Evolutionary conservation across 2,888 invertebrate species (phyloP), one percentile per base, ranked within the genome.

Genomic region (Archips crataeganus): DNA sequence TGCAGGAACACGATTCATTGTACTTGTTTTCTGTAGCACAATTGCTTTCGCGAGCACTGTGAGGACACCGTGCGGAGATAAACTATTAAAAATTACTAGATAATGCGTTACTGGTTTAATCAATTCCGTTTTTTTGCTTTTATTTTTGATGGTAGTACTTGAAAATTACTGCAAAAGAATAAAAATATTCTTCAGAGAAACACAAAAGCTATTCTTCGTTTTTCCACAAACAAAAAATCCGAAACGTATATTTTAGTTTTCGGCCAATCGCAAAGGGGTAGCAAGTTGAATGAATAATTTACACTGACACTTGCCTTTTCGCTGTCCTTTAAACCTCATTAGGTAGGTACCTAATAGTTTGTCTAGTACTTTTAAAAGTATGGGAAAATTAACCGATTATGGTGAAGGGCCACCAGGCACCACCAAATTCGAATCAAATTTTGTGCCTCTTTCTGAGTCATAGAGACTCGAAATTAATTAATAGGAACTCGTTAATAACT

Each of bases 1-100:
- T 39, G 34, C 47, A 73, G 73, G 68, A 68, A 69, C 68, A 63
- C 63, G 49, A 64, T 60, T 73, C 68, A 73, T 68, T 73, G 73
- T 73, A 68, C 59, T 68, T 15, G 42, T 68, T 60, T 64, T 32
- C 45, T 42, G 49, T 54, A 39, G 42, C 63, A 59, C 39, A 51
- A 57, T 45, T 36, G 36, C 34, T n/a, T 42, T 11, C 60, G n/a
- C 45, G 57, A 39, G 15, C n/a, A 13, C 32, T 32, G 57, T 11
- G 23, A 32, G 32, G 57, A 5, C 23, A 15, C 8, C 54, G 15
- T 8, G 23, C 15, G 23, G 15, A 3, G 32, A 32, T 3, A 10
- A 32, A 10, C 32, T 57, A 57, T 32, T 11, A 32, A 57, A 3
- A 73, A 23, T 39, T 61, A 71, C 13, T 71, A 61, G 61, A 59